A percentile compares a stretch with the other conserved stretches of the same genome.
These are phyloP conservation scores for Ophonus ardosiacus DNA, from an alignment of 2,888 invertebrate genomes.

Conservation along the genomic window DNA sequence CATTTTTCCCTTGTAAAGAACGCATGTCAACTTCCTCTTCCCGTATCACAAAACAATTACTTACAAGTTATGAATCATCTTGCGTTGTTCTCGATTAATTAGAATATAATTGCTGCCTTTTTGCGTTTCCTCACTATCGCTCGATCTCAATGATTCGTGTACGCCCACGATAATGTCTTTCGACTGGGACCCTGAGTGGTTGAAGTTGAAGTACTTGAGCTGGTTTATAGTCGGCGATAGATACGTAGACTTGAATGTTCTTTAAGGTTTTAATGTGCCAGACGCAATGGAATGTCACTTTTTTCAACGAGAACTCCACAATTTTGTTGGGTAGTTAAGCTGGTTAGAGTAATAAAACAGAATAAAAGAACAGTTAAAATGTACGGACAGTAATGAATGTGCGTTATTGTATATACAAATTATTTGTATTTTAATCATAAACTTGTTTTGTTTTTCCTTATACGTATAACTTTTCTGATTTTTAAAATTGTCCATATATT, in stretches of 20 bases:
- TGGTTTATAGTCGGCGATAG: conserved; percentile 17
- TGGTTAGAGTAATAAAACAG: neutral
- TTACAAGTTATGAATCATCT: conserved; percentile 37
- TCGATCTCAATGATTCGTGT: conserved; percentile 30
- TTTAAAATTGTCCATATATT: no score
- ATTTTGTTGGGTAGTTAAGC: neutral
- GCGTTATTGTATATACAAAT: neutral
- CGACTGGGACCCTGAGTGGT: neutral
- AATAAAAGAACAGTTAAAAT: neutral
- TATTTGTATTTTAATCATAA: neutral
- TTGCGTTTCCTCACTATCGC: neutral
- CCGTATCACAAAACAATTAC: conserved; percentile 52
- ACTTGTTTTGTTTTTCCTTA: no score
- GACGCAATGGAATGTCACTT: conserved; percentile 29
- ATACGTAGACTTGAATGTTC: conserved; percentile 36
- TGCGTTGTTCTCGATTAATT: conserved; percentile 17
- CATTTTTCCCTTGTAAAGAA: conserved; percentile 31
- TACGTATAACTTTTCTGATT: no score
- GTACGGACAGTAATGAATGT: neutral
- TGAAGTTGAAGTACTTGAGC: neutral
- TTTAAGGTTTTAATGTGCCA: conserved; percentile 33
- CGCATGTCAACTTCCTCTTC: conserved; percentile 37
- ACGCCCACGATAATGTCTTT: conserved; percentile 15
- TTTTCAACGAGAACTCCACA: neutral
- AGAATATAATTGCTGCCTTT: conserved; percentile 53